Percentiles rank a stretch among this genome's conserved stretches.
These are phyloP conservation scores for Cotesia typhae DNA, from an alignment of 1,140 invertebrate genomes.

Conservation along the genomic window DNA sequence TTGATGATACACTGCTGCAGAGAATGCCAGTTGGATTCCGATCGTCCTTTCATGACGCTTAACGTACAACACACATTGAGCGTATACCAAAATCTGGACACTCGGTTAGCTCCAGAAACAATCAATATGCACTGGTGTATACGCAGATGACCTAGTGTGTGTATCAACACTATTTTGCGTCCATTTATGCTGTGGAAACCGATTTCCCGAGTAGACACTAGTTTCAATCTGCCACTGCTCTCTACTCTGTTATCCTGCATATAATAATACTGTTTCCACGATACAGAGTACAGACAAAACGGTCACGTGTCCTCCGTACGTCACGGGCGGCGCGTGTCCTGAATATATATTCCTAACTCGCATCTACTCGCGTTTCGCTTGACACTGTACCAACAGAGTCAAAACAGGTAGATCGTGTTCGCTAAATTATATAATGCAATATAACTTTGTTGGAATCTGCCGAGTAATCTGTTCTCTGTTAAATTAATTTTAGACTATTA, in stretches of 20 bases:
- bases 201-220: conserved; percentile 26
- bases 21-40: no score
- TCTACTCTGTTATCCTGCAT: no score
- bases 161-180: conserved; percentile 16
- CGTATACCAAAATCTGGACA: conserved; percentile 37
- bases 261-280: conserved; percentile 14
- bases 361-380: background rate
- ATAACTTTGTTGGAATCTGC: conserved; percentile 33
- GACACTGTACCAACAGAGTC: background rate
- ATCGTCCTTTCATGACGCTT: no score
- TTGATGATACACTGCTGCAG: no score
- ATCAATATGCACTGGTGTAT: conserved; percentile 42
- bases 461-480: conserved; percentile 34
- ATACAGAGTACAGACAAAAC: conserved; percentile 45
- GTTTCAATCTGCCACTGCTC: no score
- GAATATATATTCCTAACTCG: conserved; percentile 43
- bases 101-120: conserved; percentile 36
- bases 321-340: conserved; percentile 50
- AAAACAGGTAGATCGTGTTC: conserved; percentile 44
- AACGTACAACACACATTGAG: conserved; percentile 15
- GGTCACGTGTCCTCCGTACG: conserved; percentile 57
- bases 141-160: conserved; percentile 45
- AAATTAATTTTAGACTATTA: background rate
- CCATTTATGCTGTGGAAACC: conserved; percentile 22
- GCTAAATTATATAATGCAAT: conserved; percentile 27